Conservation (phyloP, 2,113 vertebrate genomes). For the Tragelaphus buxtoni region DNA sequence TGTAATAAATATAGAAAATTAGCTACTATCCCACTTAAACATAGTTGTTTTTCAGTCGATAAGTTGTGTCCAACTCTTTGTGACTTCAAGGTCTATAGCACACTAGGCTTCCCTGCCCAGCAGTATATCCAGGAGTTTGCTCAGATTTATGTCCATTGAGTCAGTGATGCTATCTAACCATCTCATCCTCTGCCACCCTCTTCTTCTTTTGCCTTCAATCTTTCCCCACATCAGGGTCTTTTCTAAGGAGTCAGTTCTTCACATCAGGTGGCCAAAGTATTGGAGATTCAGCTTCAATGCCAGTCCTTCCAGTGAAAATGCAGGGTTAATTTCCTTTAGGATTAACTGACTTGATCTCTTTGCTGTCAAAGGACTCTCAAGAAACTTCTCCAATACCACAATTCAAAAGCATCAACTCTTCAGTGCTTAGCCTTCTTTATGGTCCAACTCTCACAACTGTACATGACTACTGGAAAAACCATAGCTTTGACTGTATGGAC, state of each 20-base stretch:
- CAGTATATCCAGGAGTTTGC: not conserved
- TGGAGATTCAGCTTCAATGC: not conserved
- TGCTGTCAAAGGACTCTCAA: not conserved
- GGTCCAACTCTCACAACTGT: not conserved
- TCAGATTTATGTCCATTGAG: not conserved
- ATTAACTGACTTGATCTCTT: not conserved
- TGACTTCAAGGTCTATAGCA: not conserved
- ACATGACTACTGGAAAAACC: not conserved
- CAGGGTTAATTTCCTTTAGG: not conserved
- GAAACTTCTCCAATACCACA: not conserved
- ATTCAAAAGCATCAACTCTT: not conserved
- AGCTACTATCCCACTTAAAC: not conserved
- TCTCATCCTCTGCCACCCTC: not conserved
- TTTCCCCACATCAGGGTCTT: not conserved
- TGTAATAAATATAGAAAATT: not conserved
- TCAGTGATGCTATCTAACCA: not conserved
- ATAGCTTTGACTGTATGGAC: not conserved
- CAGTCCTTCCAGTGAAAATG: not conserved
- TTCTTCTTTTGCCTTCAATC: not conserved
- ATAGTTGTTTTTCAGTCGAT: accelerated
- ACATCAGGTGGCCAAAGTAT: not conserved
- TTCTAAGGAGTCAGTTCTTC: not conserved
- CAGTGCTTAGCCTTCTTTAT: not conserved
- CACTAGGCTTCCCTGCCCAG: not conserved
- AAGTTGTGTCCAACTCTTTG: not conserved